These are phyloP conservation scores for Panurus biarmicus DNA, from an alignment of 2,113 vertebrate species.

Conservation along the genomic window DNA sequence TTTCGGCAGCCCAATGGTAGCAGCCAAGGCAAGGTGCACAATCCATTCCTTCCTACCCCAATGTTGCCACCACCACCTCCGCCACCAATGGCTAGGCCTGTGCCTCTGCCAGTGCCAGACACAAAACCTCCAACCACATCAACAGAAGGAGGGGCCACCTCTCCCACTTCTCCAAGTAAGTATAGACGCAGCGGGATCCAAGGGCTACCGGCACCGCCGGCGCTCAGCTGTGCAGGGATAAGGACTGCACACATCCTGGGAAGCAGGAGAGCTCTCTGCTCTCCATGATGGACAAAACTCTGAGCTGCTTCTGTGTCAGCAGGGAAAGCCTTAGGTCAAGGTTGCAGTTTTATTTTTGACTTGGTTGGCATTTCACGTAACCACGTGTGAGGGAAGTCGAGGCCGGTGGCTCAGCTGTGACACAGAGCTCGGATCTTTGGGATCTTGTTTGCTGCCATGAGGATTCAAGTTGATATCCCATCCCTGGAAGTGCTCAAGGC, in stretches of 20 bases:
- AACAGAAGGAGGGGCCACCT: constrained; percentile 90
- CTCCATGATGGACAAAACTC: not conserved
- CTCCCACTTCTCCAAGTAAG: constrained; percentile 98
- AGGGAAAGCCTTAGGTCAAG: not conserved
- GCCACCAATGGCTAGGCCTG: constrained; percentile 96
- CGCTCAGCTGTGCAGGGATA: not conserved
- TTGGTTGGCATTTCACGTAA: not conserved
- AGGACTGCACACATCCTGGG: not conserved
- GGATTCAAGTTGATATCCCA: not conserved
- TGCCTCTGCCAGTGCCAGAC: constrained; percentile 95
- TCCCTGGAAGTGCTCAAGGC: not conserved
- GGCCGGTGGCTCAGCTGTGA: not conserved
- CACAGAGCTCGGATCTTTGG: not conserved
- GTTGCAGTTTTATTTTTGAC: not conserved
- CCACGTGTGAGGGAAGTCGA: not conserved
- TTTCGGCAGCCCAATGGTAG: constrained; percentile 88
- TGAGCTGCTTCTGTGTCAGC: not conserved
- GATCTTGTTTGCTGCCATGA: not conserved
- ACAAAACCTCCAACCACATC: constrained; percentile 96
- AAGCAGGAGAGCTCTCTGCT: not conserved
- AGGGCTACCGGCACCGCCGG: not conserved
- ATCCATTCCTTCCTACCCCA: constrained; percentile 97
- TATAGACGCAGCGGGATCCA: constrained; percentile 49
- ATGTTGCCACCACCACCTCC: constrained; percentile 98
- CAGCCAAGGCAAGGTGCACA: constrained; percentile 99